Percentiles rank a stretch among this genome's conserved stretches.
Evolutionary conservation across 2,113 vertebrate genomes (phyloP).

Genomic region (Cacatua alba): DNA sequence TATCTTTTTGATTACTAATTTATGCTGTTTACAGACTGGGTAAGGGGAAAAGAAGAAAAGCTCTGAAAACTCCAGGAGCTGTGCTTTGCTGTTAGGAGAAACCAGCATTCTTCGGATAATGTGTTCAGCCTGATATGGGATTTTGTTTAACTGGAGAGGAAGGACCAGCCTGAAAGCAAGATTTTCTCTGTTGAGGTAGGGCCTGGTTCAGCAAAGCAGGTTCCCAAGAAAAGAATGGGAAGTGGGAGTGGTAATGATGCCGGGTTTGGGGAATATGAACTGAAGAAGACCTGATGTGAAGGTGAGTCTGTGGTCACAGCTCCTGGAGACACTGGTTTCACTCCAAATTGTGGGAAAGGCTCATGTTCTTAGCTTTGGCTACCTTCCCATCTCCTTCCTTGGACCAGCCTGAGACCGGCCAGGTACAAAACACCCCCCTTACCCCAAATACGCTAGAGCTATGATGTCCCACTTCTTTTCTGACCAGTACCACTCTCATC

Average conservation of each 20-base stretch:
- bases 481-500: background rate
- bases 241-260: accelerated
- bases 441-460: background rate
- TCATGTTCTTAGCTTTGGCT: accelerated
- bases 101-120: background rate
- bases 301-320: background rate
- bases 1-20: constrained; percentile 67
- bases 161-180: background rate
- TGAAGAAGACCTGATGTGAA: background rate
- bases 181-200: background rate
- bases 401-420: background rate
- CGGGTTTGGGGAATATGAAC: background rate
- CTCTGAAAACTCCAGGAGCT: constrained; percentile 19
- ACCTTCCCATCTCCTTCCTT: background rate
- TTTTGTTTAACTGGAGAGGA: background rate
- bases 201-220: background rate
- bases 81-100: constrained; percentile 8
- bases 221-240: background rate
- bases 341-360: background rate
- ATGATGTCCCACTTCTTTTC: background rate
- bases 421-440: background rate
- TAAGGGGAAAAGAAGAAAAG: constrained; percentile 1
- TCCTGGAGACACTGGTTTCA: background rate
- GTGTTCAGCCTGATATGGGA: background rate
- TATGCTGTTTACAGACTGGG: constrained; percentile 41